phyloP scores from a whole-genome alignment of 2,113 vertebrate species.

The Python bivittatus region DNA sequence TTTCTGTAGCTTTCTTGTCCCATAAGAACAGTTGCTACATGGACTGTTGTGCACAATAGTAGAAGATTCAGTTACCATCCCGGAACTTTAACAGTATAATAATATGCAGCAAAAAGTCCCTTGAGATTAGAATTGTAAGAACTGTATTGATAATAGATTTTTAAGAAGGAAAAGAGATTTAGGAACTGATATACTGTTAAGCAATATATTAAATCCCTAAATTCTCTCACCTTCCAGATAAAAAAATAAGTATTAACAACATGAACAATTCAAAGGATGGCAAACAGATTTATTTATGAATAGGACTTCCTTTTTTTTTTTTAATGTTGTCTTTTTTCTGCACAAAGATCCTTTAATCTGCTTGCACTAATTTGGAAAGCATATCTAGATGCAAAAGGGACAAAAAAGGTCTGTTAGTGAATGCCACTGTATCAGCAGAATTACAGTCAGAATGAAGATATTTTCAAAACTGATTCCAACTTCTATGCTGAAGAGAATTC shows the following conservation, averaged over 20 bases:
- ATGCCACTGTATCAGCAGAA: neutral
- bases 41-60: neutral
- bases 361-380: neutral
- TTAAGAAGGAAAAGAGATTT: neutral
- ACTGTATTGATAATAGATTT: neutral
- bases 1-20: neutral
- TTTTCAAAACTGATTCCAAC: neutral
- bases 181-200: neutral
- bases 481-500: neutral
- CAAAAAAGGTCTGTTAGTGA: neutral
- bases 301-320: neutral
- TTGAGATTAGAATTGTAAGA: neutral
- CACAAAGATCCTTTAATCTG: neutral
- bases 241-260: neutral
- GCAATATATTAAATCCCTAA: neutral
- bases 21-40: neutral
- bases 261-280: neutral
- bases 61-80: neutral
- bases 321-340: neutral
- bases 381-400: neutral
- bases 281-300: neutral
- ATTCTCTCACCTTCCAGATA: neutral
- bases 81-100: neutral
- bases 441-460: neutral
- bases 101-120: neutral